Evolutionary conservation across 2,888 invertebrate genomes (phyloP).

Genomic region (Coronaproctus castanopsis): DNA sequence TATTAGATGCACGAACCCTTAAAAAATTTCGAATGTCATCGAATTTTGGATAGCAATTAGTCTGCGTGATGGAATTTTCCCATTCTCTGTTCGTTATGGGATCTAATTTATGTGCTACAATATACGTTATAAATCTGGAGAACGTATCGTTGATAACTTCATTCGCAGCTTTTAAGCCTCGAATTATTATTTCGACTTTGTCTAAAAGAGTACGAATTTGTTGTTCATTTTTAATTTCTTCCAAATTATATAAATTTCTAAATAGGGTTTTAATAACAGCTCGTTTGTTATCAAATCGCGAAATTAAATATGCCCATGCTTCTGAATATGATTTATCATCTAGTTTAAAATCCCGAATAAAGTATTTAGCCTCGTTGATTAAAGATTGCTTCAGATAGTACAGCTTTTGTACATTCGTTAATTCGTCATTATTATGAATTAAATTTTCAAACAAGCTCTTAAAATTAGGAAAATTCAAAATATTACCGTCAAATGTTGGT

Average conservation of each 20-base stretch:
- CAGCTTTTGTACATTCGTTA: slow-evolving; percentile 2
- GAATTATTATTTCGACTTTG: not conserved
- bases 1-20: not conserved
- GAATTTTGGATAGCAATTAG: not conserved
- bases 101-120: not conserved
- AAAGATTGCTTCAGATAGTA: slow-evolving; percentile 1
- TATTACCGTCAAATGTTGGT: slow-evolving; percentile 1
- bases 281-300: not conserved
- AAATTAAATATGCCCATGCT: slow-evolving; percentile 1
- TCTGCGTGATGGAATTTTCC: not conserved
- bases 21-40: slow-evolving; percentile 1
- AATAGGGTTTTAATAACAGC: not conserved
- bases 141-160: not conserved
- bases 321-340: not conserved
- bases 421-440: slow-evolving; percentile 1
- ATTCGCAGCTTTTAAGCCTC: not conserved
- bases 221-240: not conserved
- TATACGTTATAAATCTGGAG: not conserved
- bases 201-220: slow-evolving; percentile 2
- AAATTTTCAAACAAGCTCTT: not conserved
- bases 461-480: slow-evolving; percentile 1
- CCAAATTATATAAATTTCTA: not conserved
- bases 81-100: not conserved
- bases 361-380: not conserved
- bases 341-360: slow-evolving; percentile 5